Percentiles rank a stretch among this genome's conserved stretches.
Evolutionary conservation across 2,888 invertebrate species (phyloP).

Genomic region (Micoletzkya japonica): DNA sequence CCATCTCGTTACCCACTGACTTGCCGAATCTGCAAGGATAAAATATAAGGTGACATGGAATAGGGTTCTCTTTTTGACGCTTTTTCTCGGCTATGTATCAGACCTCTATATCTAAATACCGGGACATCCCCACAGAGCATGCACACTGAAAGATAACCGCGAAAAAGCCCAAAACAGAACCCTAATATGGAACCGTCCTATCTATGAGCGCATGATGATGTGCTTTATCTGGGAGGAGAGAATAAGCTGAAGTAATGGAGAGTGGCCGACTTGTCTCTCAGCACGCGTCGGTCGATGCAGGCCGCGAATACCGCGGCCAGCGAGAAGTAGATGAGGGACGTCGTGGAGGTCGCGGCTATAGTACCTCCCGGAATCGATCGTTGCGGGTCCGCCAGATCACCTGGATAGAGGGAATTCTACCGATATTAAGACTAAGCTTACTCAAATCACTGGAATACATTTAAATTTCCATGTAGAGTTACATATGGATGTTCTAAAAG

Average conservation of each 20-base stretch:
- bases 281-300: slow-evolving; percentile 86
- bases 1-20: slow-evolving; percentile 90
- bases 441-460: no score
- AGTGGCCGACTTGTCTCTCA: slow-evolving; percentile 89
- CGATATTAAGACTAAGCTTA: no score
- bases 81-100: background rate
- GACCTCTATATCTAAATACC: no score
- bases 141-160: no score
- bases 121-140: no score
- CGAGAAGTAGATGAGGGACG: slow-evolving; percentile 88
- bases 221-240: no score
- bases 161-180: no score
- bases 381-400: slow-evolving; percentile 95
- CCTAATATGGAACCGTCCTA: no score
- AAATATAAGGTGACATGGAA: background rate
- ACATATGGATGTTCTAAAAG: no score
- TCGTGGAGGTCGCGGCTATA: slow-evolving; percentile 91
- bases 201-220: background rate
- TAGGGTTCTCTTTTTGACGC: background rate
- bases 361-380: slow-evolving; percentile 97
- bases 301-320: slow-evolving; percentile 83
- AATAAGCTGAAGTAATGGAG: background rate
- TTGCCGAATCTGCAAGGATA: slow-evolving; percentile 80
- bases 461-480: no score
- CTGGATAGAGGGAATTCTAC: slow-evolving; percentile 70